phyloP scores from a whole-genome alignment of 1,140 invertebrate species.

The Colletes gigas region DNA sequence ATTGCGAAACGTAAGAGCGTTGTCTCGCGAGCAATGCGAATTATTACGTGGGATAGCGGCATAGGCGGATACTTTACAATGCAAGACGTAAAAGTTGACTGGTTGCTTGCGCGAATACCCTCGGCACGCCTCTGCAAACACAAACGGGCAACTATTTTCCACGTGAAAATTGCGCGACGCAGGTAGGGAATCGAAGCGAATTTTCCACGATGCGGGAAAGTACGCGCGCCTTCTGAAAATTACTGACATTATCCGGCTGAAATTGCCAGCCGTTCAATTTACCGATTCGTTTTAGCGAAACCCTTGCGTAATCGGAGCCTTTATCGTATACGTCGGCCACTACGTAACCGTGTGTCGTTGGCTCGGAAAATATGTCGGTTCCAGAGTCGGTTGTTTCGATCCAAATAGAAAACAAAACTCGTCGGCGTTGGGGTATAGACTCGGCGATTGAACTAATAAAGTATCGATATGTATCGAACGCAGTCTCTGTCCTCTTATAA shows the following conservation, averaged over 20 bases:
- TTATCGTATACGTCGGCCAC: conserved; percentile 15
- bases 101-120: not conserved
- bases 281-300: conserved; percentile 59
- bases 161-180: conserved; percentile 12
- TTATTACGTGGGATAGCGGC: conserved; percentile 26
- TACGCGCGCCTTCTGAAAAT: conserved; percentile 52
- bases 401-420: not conserved
- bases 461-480: too few relatives aligned
- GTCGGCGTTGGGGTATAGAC: not conserved
- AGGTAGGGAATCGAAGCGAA: conserved; percentile 56
- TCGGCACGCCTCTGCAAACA: conserved; percentile 16
- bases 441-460: not conserved
- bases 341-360: conserved; percentile 13
- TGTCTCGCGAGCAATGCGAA: conserved; percentile 9
- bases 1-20: conserved; percentile 23
- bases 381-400: conserved; percentile 40
- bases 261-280: conserved; percentile 65
- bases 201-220: conserved; percentile 62
- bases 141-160: conserved; percentile 23
- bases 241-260: conserved; percentile 56
- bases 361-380: conserved; percentile 36
- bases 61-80: conserved; percentile 31
- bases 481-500: too few relatives aligned
- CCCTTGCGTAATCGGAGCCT: conserved; percentile 8
- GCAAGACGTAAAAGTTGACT: conserved; percentile 20